Evolutionary conservation across 2,888 invertebrate species (phyloP).

Genomic region (Eurytoma californica): DNA sequence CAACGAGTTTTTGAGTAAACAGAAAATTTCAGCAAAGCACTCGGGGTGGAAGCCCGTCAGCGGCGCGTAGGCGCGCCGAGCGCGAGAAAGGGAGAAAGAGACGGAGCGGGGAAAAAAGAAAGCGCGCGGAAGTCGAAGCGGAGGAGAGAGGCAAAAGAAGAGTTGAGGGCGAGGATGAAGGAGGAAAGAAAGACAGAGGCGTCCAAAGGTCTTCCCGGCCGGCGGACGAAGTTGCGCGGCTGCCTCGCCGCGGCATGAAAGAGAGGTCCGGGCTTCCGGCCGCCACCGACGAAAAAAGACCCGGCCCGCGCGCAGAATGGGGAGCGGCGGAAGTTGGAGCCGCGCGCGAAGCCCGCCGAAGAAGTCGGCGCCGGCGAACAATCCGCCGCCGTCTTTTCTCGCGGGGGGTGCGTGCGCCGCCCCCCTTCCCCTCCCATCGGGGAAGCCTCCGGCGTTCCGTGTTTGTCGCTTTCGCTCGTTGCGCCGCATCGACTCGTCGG

Average conservation of each 20-base stretch:
- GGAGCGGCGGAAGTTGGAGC: slow-evolving; percentile 33
- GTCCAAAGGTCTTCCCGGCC: background rate
- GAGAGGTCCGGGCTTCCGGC: slow-evolving; percentile 14
- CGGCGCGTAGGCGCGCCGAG: background rate
- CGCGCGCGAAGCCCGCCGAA: slow-evolving; percentile 8
- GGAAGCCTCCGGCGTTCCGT: background rate
- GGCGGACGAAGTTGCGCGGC: slow-evolving; percentile 18
- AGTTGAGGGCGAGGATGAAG: background rate
- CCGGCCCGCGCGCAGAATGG: background rate
- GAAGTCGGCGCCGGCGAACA: slow-evolving; percentile 1
- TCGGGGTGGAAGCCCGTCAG: background rate
- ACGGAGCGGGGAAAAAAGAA: background rate
- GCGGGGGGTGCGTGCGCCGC: slow-evolving; percentile 8
- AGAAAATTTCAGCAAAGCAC: slow-evolving; percentile 7
- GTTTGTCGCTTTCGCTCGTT: slow-evolving; percentile 27
- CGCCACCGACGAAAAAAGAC: background rate
- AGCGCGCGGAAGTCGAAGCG: slow-evolving; percentile 5
- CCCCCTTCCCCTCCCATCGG: background rate
- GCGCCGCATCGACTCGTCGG: slow-evolving; percentile 23
- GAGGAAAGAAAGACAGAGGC: background rate
- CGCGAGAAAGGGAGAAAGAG: background rate
- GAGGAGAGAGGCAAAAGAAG: background rate
- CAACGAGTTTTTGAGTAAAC: no score
- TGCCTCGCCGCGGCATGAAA: slow-evolving; percentile 24
- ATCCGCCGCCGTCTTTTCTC: slow-evolving; percentile 15